phyloP scores from a whole-genome alignment of 2,113 vertebrate species.

The Lagopus leucura region DNA sequence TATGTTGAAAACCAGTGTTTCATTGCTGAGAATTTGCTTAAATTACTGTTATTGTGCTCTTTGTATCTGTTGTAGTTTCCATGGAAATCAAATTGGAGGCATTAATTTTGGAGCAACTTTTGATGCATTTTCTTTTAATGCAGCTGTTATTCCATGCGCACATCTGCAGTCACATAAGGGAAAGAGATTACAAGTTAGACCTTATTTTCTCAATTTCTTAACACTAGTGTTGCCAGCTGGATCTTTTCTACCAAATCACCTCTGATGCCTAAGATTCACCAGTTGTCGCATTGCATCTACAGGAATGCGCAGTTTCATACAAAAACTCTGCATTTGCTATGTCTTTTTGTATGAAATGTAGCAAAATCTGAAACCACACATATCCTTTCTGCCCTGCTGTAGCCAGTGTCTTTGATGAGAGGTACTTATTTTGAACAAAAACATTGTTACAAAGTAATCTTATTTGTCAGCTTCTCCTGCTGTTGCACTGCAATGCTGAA shows the following conservation, averaged over 20 bases:
- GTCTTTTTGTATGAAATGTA: background rate
- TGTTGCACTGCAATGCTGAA: background rate
- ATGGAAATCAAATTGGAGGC: too few species aligned
- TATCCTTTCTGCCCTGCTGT: background rate
- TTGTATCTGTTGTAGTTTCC: too few species aligned
- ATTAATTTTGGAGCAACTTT: background rate
- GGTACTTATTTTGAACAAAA: constrained; percentile 5
- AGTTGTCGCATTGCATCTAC: background rate
- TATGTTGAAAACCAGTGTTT: too few species aligned
- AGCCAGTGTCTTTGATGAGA: background rate
- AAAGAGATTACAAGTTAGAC: background rate
- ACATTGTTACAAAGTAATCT: background rate
- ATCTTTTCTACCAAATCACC: background rate
- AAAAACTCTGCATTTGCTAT: background rate
- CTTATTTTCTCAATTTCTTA: background rate
- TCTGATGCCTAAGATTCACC: background rate
- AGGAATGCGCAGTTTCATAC: background rate
- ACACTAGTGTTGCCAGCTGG: background rate
- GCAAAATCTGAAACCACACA: background rate
- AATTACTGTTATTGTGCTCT: too few species aligned
- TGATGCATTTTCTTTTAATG: background rate
- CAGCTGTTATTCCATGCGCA: background rate
- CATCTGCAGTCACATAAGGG: background rate
- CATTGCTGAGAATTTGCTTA: too few species aligned
- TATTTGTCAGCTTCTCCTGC: background rate